Conservation (phyloP, 2,888 invertebrate species). For the Hydraecia micacea region DNA sequence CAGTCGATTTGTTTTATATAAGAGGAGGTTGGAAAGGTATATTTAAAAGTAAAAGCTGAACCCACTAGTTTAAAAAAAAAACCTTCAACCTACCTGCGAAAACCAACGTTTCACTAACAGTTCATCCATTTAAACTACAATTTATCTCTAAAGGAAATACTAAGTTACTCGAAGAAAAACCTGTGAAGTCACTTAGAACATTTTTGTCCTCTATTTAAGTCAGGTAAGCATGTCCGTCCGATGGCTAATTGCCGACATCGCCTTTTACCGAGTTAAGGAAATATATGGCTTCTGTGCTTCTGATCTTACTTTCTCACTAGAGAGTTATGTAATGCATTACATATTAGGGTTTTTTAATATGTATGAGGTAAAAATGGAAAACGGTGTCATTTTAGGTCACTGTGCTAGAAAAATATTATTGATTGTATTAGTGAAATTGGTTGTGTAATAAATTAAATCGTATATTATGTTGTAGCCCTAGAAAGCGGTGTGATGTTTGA, state of each 20-base stretch:
- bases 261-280: slow-evolving; percentile 21
- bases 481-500: not conserved
- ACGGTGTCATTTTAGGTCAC: not conserved
- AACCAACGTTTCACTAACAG: slow-evolving; percentile 23
- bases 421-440: not conserved
- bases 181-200: slow-evolving; percentile 32
- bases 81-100: not conserved
- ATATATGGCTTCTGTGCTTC: not conserved
- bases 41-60: too few relatives aligned
- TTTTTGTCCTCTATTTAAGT: slow-evolving; percentile 48
- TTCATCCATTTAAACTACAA: slow-evolving; percentile 26
- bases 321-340: slow-evolving; percentile 8
- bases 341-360: slow-evolving; percentile 11
- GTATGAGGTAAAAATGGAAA: not conserved
- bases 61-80: not conserved
- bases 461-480: not conserved
- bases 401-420: slow-evolving; percentile 7
- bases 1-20: too few relatives aligned
- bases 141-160: slow-evolving; percentile 45
- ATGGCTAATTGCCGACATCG: slow-evolving; percentile 39
- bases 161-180: slow-evolving; percentile 32
- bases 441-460: slow-evolving; percentile 3
- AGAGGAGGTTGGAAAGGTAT: too few relatives aligned
- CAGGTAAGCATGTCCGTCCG: not conserved
- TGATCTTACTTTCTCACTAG: slow-evolving; percentile 1